Base-by-base conservation (phyloP, 2,113 vertebrate species). In the Leptobrachium leishanense region DNA sequence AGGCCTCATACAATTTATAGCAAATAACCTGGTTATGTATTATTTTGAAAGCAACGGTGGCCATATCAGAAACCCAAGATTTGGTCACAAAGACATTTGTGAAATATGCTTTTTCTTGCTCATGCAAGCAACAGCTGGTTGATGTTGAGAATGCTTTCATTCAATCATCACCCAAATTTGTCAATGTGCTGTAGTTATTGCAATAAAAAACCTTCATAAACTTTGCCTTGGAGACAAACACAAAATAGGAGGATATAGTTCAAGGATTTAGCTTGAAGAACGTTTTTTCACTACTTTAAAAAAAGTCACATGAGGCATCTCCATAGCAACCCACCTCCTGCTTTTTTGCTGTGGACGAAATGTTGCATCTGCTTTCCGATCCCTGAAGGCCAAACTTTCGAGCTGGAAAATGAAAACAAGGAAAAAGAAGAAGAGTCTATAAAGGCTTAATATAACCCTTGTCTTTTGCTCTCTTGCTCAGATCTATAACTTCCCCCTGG, bases 241-340 rank as follows among this genome's bases (percentile, higher is more conserved):
- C 43, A 55, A 65, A 78, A 43, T 55, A 68, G 40, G 41, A 53
- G 42, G 20, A 57, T 59, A 15, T 43, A 68, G 63, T 74, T 80
- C 64, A 68, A 74, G 71, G 53, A 59, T 68, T 67, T 40, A 64
- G 66, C 72, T 59, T 67, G 46, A 72, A 65, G 59, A 72, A 44
- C 42, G 72, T 87, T 68, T 68, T 55, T 54, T 77, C 1, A 70
- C 83, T 72, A 85, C 86, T 85, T 87, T 84, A 82, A 85, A 84
- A 31, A 86, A 79, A 65, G 68, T 72, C 82, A 88, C 81, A 88
- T 64, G 44, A 82, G 53, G 4, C 1, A 82, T 90, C 83, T 87
- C 89, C 85, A 89, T 89, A 81, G 88, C 85, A 89, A 90, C 89
- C 1, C 81, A 68, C 43, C 43, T 80, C 77, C 82, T 87, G 86